Base-by-base conservation (phyloP, 2,888 invertebrate genomes). In the Idaea aversata region DNA sequence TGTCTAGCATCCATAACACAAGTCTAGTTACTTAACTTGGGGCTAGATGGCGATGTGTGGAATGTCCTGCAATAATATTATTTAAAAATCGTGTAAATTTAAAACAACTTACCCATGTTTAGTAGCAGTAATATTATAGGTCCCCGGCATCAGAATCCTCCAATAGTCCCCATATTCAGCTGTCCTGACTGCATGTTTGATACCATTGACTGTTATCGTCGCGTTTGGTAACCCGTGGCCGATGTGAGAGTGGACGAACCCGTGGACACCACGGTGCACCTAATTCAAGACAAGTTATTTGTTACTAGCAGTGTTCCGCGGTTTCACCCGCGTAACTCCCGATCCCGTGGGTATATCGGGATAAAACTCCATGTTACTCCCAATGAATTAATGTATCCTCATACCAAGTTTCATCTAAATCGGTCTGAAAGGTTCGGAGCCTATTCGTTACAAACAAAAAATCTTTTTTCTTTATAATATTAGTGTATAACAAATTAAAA, bases 141-240 rank as follows among this genome's bases (percentile, higher is more conserved):
- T 94, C 25, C 99, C 99, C 0, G 99, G 98, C 15, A 95, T 83
- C 6, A 99, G 90, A 35, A 99, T 88, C 36, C 98, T 94, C 97
- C 98, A 99, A 88, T 97, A 99, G 89, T 99, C 99, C 0, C 99
- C 99, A 69, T 94, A 93, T 6, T 83, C 83, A 0, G 96, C 95
- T 0, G 97, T 94, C 57, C 90, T 94, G 0, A 97, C 94, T 2
- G 91, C 88, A 83, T 98, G 98, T 38, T 95, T 89, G 63, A 97
- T 95, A 1, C 97, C 97, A 72, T 94, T 93, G 0, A 99, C 95
- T 0, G 93, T 88, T 58, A 99, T 95, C 15, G 95, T 95, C 0
- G 97, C 98, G 77, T 96, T 95, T 0, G 91, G 77, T 0, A 98
- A 94, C 0, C 95, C 93, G 62, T 95, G 94, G 0, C 97, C 97